These are phyloP conservation scores for Tipula vernalis DNA, from an alignment of 2,888 invertebrate species.

Conservation along the genomic window DNA sequence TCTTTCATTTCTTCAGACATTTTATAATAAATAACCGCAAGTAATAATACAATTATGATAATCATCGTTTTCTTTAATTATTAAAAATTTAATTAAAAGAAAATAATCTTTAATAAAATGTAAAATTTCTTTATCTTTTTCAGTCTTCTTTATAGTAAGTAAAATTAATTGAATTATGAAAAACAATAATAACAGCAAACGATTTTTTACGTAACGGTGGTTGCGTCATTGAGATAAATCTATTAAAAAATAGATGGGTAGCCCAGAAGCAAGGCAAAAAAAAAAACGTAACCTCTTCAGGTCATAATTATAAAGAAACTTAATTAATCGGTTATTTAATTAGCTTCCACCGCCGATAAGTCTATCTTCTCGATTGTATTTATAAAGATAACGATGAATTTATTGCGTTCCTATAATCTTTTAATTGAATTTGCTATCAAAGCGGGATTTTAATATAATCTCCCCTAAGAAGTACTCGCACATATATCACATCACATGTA, in stretches of 20 bases:
- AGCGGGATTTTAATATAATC: background rate
- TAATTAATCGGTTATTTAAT: background rate
- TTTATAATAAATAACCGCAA: background rate
- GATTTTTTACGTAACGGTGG: background rate
- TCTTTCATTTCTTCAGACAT: background rate
- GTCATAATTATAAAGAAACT: background rate
- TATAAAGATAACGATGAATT: background rate
- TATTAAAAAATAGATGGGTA: background rate
- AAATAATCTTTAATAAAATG: background rate
- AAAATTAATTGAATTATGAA: background rate
- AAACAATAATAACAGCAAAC: background rate
- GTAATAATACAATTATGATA: background rate
- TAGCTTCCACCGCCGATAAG: background rate
- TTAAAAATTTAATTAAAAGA: background rate
- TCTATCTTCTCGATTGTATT: background rate
- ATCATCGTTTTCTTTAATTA: background rate
- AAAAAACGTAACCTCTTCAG: background rate
- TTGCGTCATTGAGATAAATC: background rate
- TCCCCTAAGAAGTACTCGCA: background rate
- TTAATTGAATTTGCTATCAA: background rate
- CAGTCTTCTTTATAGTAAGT: background rate
- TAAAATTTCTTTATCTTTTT: background rate
- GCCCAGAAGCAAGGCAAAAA: background rate
- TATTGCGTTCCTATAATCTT: background rate
- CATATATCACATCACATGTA: background rate